Conservation (phyloP, 2,888 invertebrate species). For the Callimorpha dominula region DNA sequence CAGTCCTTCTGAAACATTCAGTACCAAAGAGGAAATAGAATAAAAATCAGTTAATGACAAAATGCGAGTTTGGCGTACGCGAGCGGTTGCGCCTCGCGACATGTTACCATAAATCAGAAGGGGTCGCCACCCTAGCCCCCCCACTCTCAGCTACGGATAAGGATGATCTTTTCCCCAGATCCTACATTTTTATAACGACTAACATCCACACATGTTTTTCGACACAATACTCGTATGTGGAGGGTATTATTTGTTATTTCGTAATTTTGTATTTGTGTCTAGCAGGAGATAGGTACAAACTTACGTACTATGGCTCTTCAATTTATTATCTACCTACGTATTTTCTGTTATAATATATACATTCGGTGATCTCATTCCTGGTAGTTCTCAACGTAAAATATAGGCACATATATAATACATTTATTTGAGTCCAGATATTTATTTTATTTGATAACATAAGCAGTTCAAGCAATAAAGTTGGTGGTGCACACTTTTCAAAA, state of each 20-base stretch:
- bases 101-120: constrained; percentile 86
- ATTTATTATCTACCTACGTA: neutral
- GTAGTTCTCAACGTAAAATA: neutral
- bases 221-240: constrained; percentile 62
- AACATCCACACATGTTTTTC: constrained; percentile 70
- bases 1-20: neutral
- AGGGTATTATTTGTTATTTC: constrained; percentile 4
- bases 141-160: constrained; percentile 59
- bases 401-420: neutral
- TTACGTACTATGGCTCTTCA: neutral
- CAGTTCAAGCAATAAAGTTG: neutral
- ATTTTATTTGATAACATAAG: constrained; percentile 15
- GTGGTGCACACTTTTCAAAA: neutral
- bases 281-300: neutral
- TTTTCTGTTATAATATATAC: neutral
- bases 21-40: constrained; percentile 61
- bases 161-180: constrained; percentile 85
- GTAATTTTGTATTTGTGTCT: neutral
- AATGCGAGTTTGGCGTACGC: constrained; percentile 79
- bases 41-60: constrained; percentile 85
- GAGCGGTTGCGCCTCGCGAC: constrained; percentile 77
- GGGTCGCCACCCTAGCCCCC: constrained; percentile 71
- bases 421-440: constrained; percentile 26
- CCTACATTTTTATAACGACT: constrained; percentile 86
- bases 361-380: neutral